A percentile compares a stretch with the other conserved stretches of the same genome.
These are phyloP conservation scores for Plecturocebus donacophilus DNA, from an alignment of 2,113 vertebrate genomes.

Conservation along the genomic window DNA sequence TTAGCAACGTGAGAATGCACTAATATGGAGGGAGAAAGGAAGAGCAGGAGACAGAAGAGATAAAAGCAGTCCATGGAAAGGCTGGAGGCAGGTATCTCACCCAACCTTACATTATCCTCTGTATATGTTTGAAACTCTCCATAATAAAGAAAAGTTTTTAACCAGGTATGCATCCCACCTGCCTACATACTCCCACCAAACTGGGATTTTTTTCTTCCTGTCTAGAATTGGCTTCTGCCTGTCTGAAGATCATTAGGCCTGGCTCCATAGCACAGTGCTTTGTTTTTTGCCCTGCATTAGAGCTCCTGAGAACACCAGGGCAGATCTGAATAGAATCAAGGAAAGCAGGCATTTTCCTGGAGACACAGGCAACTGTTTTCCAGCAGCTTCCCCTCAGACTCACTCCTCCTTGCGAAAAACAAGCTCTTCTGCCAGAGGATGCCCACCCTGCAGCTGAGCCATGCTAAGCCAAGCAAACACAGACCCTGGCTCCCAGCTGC, in stretches of 20 bases:
- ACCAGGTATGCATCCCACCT: neutral
- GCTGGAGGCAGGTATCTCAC: neutral
- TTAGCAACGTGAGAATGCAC: no score
- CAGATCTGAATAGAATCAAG: neutral
- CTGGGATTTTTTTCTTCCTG: neutral
- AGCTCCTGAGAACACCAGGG: neutral
- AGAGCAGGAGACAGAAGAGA: neutral
- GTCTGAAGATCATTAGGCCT: neutral
- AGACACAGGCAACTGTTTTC: neutral
- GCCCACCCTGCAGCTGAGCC: neutral
- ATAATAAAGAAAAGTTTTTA: neutral
- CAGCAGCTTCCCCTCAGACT: neutral
- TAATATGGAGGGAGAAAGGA: no score
- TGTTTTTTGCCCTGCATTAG: neutral
- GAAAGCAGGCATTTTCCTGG: neutral
- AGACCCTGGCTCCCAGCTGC: slow-evolving; percentile 27
- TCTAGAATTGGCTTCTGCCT: neutral
- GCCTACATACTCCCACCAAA: neutral
- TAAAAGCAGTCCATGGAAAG: neutral
- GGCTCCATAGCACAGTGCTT: neutral
- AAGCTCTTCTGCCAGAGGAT: neutral
- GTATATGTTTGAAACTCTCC: neutral
- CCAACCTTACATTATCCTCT: neutral
- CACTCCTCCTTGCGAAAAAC: neutral
- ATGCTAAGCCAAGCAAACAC: neutral